phyloP scores from a whole-genome alignment of 92 coral and sea anemone species.

The Paramuricea clavata region DNA sequence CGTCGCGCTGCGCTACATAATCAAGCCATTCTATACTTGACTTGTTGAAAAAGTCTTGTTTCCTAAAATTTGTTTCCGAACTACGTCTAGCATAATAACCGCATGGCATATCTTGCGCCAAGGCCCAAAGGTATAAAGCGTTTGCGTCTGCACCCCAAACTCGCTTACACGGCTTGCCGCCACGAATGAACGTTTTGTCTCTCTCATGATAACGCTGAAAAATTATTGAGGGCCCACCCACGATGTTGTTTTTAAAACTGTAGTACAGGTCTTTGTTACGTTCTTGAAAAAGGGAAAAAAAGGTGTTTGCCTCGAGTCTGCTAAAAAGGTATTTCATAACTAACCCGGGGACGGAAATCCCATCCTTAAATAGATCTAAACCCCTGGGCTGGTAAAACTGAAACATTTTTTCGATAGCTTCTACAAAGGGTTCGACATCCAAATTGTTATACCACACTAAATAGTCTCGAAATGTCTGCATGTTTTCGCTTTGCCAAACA shows the following conservation, averaged over 20 bases:
- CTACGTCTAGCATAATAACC: not conserved
- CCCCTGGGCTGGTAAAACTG: not conserved
- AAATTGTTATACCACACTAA: slow-evolving; percentile 13
- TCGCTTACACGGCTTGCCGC: not conserved
- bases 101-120: no score
- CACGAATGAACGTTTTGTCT: slow-evolving; percentile 20
- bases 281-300: slow-evolving; percentile 16
- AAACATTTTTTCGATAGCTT: slow-evolving; percentile 14
- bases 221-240: slow-evolving; percentile 45
- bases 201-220: slow-evolving; percentile 37
- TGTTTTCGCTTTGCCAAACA: slow-evolving; percentile 12
- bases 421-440: slow-evolving; percentile 13
- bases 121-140: not conserved
- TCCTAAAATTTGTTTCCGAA: not conserved
- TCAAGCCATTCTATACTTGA: not conserved
- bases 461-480: slow-evolving; percentile 24
- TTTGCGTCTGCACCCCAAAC: not conserved
- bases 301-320: slow-evolving; percentile 30
- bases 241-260: slow-evolving; percentile 34
- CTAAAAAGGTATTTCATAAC: slow-evolving; percentile 45
- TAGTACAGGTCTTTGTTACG: slow-evolving; percentile 23
- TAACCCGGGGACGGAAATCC: slow-evolving; percentile 45
- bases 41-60: not conserved
- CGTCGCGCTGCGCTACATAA: not conserved
- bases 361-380: slow-evolving; percentile 13